These are phyloP conservation scores for Apantesis nais DNA, from an alignment of 2,888 invertebrate species.

Conservation along the genomic window DNA sequence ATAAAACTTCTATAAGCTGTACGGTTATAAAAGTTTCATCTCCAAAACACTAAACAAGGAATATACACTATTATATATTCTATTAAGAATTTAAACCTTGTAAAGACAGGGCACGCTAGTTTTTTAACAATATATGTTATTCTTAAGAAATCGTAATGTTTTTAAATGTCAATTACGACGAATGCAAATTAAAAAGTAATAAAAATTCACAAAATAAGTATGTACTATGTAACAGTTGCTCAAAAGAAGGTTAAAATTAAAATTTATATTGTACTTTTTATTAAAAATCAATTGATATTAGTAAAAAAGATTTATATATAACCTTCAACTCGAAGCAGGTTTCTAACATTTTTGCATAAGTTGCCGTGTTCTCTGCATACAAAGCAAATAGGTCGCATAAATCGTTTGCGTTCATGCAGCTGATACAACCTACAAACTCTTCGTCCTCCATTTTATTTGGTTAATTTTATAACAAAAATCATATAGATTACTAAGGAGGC, in stretches of 20 bases:
- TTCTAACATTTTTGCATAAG: constrained; percentile 79
- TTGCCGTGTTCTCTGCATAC: constrained; percentile 73
- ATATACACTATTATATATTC: no score
- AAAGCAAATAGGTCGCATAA: constrained; percentile 82
- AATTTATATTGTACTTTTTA: constrained; percentile 23
- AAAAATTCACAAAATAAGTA: not conserved
- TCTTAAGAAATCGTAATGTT: not conserved
- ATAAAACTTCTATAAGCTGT: no score
- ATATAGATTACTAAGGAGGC: constrained; percentile 53
- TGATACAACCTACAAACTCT: constrained; percentile 81
- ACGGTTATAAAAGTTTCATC: not conserved
- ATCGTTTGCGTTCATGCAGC: constrained; percentile 79
- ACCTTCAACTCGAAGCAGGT: constrained; percentile 79
- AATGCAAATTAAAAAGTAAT: not conserved
- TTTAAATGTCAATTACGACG: not conserved
- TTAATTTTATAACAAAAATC: constrained; percentile 39
- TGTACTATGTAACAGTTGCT: not conserved
- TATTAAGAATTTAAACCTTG: not conserved
- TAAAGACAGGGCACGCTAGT: not conserved
- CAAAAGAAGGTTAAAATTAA: constrained; percentile 27
- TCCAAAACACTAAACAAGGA: not conserved
- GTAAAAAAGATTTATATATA: constrained; percentile 37
- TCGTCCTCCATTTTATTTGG: constrained; percentile 70
- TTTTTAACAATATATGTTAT: not conserved
- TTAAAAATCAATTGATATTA: constrained; percentile 35